Base-by-base conservation (phyloP, 1,140 invertebrate species). In the Protaetia brevitarsis region DNA sequence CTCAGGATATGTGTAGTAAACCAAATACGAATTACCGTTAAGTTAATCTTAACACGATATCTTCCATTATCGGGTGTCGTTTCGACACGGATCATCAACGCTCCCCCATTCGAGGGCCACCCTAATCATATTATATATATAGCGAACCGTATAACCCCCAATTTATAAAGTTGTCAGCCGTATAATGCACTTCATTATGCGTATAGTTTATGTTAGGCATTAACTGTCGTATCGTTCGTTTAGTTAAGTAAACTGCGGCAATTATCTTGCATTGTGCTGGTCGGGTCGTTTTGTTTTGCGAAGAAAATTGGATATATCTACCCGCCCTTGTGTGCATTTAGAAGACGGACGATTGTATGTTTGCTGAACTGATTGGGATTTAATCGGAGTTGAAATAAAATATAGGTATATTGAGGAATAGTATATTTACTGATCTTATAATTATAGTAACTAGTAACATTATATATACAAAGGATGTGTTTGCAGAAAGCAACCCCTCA, bases 291-390 rank as follows among this genome's bases (percentile, higher is more conserved):
- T 29, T 59, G 28, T 29, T 65, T 26, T 28, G 21, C 16, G 11
- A 56, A 65, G 29, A 63, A 63, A 63, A 36, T 37, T 63, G 30
- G n/a, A n/a, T n/a, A n/a, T n/a, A n/a, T n/a, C n/a, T n/a, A n/a
- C n/a, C n/a, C n/a, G n/a, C n/a, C n/a, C n/a, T n/a, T n/a, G n/a
- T n/a, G n/a, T n/a, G n/a, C n/a, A n/a, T n/a, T n/a, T n/a, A n/a
- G n/a, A n/a, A n/a, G n/a, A n/a, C n/a, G n/a, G n/a, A n/a, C n/a
- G n/a, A n/a, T n/a, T n/a, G n/a, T n/a, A n/a, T n/a, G n/a, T n/a
- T n/a, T n/a, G n/a, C n/a, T n/a, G n/a, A n/a, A n/a, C n/a, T n/a
- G n/a, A n/a, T n/a, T n/a, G n/a, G n/a, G n/a, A n/a, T n/a, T n/a
- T n/a, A n/a, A n/a, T n/a, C n/a, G n/a, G n/a, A n/a, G n/a, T n/a